phyloP scores from a whole-genome alignment of 1,140 invertebrate species.

The Galleria mellonella region DNA sequence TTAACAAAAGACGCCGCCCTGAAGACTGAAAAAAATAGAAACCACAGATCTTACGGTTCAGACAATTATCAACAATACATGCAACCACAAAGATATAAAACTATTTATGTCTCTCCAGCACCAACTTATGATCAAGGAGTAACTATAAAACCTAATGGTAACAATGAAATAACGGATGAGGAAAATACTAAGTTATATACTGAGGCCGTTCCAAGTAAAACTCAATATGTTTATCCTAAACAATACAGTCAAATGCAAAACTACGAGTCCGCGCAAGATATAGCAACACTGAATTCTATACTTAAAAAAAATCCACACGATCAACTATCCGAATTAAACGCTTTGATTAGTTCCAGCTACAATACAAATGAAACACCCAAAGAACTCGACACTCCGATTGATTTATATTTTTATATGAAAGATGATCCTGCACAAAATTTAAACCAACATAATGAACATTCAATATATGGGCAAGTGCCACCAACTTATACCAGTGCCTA shows the following conservation, averaged over 20 bases:
- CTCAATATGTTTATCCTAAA: constrained; percentile 41
- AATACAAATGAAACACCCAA: constrained; percentile 15
- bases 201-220: constrained; percentile 33
- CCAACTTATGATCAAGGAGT: constrained; percentile 47
- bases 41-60: constrained; percentile 57
- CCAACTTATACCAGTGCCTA: constrained; percentile 26
- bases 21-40: constrained; percentile 41
- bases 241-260: constrained; percentile 33
- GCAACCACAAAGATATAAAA: constrained; percentile 31
- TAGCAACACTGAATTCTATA: constrained; percentile 38
- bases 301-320: constrained; percentile 37
- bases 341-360: constrained; percentile 23
- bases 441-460: constrained; percentile 17
- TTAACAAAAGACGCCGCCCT: constrained; percentile 33
- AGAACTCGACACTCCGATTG: constrained; percentile 30
- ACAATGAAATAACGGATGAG: constrained; percentile 24
- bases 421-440: constrained; percentile 18
- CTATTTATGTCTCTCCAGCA: constrained; percentile 31
- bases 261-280: constrained; percentile 43
- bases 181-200: constrained; percentile 34
- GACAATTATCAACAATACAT: constrained; percentile 39
- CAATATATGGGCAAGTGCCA: constrained; percentile 25
- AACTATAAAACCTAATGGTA: constrained; percentile 48
- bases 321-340: constrained; percentile 42
- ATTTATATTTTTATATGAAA: constrained; percentile 52